phyloP scores from a whole-genome alignment of 1,140 invertebrate species.

The Trichoplusia ni region DNA sequence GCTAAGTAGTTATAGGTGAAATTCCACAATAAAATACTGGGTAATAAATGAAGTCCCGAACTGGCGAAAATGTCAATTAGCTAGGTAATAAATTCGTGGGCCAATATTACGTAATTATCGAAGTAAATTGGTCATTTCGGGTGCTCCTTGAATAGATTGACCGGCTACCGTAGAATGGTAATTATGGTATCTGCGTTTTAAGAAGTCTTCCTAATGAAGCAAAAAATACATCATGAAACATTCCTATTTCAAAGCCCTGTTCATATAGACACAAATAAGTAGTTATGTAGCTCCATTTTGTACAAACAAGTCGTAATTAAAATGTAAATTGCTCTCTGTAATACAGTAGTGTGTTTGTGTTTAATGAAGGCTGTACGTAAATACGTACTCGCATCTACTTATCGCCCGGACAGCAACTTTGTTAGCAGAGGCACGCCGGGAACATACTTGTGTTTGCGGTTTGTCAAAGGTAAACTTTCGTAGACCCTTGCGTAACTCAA shows the following conservation, averaged over 20 bases:
- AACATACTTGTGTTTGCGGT: slow-evolving; percentile 43
- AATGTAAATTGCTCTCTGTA: slow-evolving; percentile 5
- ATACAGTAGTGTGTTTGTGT: slow-evolving; percentile 1
- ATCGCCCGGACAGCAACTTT: slow-evolving; percentile 32
- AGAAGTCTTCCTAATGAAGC: not conserved
- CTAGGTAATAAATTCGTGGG: not conserved
- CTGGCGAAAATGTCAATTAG: slow-evolving; percentile 3
- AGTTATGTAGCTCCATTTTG: too few species aligned
- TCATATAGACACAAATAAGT: too few species aligned
- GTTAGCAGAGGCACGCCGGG: slow-evolving; percentile 35
- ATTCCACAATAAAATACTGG: slow-evolving; percentile 27
- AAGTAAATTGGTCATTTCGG: not conserved
- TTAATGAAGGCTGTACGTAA: slow-evolving; percentile 13
- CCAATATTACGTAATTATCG: slow-evolving; percentile 5
- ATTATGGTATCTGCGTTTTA: too few species aligned
- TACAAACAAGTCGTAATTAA: not conserved
- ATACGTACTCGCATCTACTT: slow-evolving; percentile 11
- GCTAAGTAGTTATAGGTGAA: slow-evolving; percentile 29
- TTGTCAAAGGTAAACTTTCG: slow-evolving; percentile 48
- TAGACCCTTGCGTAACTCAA: slow-evolving; percentile 40
- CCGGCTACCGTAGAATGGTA: too few species aligned
- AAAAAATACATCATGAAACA: not conserved
- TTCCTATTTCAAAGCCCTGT: too few species aligned
- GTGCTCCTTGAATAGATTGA: too few species aligned
- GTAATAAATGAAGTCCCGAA: slow-evolving; percentile 26